phyloP scores from a whole-genome alignment of 2,888 invertebrate genomes.

The Cephus pygmeus region DNA sequence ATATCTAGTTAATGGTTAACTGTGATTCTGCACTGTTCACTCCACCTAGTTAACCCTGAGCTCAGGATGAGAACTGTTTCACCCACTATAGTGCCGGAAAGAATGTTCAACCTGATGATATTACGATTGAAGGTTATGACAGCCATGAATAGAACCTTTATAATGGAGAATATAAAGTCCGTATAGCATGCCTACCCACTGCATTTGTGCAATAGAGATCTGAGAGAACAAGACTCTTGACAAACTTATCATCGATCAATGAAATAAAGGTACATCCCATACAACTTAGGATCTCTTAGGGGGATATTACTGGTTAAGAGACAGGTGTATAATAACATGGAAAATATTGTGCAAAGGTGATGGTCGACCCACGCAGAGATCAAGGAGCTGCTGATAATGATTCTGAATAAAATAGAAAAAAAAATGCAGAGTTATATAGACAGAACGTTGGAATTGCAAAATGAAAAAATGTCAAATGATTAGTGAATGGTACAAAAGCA shows the following conservation, averaged over 20 bases:
- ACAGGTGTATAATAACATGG: not conserved
- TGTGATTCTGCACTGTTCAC: not conserved
- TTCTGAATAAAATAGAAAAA: not conserved
- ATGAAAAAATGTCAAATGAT: not conserved
- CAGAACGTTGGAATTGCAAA: not conserved
- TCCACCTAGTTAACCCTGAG: not conserved
- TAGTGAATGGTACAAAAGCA: not conserved
- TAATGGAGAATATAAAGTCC: not conserved
- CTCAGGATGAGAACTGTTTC: not conserved
- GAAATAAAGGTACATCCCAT: not conserved
- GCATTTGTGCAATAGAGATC: not conserved
- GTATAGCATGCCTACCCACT: not conserved
- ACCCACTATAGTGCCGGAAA: not conserved
- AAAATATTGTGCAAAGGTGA: not conserved
- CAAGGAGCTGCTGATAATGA: not conserved
- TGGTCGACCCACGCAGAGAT: not conserved
- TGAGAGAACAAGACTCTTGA: not conserved
- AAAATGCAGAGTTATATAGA: not conserved
- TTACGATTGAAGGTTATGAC: not conserved
- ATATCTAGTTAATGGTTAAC: not conserved
- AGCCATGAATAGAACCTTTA: not conserved
- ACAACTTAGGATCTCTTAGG: not conserved
- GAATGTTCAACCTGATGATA: not conserved
- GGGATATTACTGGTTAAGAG: not conserved
- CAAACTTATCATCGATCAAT: not conserved